Conservation (phyloP, 1,140 invertebrate species). For the Pogonomyrmex barbatus region DNA sequence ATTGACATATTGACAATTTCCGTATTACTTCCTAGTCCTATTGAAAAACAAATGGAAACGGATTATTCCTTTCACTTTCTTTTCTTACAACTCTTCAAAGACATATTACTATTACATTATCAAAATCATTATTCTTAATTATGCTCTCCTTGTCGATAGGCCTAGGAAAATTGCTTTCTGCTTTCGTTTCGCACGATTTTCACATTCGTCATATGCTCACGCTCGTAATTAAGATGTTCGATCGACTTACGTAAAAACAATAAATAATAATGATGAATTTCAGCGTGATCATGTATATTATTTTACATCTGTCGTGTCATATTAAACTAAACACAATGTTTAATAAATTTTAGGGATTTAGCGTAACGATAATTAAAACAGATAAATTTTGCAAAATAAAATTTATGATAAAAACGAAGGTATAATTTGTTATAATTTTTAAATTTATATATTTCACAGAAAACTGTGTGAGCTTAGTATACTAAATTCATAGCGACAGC, state of each 20-base stretch:
- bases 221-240: background rate
- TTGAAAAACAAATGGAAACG: constrained; percentile 7
- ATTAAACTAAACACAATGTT: background rate
- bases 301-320: background rate
- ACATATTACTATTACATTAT: background rate
- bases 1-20: constrained; percentile 1
- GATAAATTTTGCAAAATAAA: no score
- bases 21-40: background rate
- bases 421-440: no score
- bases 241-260: background rate
- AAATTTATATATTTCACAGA: no score
- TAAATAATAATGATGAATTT: background rate
- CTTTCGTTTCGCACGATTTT: background rate
- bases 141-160: background rate
- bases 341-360: background rate
- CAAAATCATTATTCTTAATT: background rate
- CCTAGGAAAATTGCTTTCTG: background rate
- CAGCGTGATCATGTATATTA: background rate
- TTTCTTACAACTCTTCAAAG: constrained; percentile 9
- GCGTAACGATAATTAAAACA: background rate
- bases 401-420: no score
- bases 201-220: background rate
- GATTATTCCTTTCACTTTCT: constrained; percentile 29
- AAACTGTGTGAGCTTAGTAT: no score
- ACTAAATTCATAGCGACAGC: background rate